A percentile compares a stretch with the other conserved stretches of the same genome.
Evolutionary conservation across 2,797 vertebrate species (phyloP).

Genomic region (Scyliorhinus canicula): DNA sequence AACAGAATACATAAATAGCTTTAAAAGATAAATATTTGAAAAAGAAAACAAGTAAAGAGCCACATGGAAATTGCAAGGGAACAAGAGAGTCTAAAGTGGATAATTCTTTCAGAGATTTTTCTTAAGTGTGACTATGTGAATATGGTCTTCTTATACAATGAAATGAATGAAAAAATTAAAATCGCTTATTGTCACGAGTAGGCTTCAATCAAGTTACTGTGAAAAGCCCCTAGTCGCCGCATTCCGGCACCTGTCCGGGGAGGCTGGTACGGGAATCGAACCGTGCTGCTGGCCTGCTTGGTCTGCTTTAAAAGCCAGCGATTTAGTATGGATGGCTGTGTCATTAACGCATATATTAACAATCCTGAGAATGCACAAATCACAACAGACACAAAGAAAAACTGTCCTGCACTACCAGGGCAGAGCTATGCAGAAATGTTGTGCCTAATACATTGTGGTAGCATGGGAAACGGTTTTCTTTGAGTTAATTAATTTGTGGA

Average conservation of each 20-base stretch:
- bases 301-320: too few species aligned
- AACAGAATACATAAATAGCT: neutral
- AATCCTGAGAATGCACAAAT: neutral
- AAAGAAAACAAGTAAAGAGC: neutral
- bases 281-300: too few species aligned
- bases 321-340: too few species aligned
- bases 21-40: neutral
- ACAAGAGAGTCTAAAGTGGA: neutral
- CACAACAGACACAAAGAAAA: neutral
- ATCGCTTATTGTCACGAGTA: too few species aligned
- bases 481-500: too few species aligned
- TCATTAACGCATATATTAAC: neutral
- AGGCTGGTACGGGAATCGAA: too few species aligned
- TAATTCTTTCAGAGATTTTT: neutral
- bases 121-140: neutral
- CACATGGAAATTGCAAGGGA: neutral
- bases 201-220: too few species aligned
- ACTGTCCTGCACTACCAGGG: neutral
- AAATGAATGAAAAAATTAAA: too few species aligned
- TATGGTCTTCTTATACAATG: neutral
- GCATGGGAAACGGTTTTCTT: neutral
- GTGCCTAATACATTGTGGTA: neutral
- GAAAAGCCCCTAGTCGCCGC: too few species aligned
- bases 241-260: too few species aligned
- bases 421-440: neutral